These are phyloP conservation scores for Lagopus leucura DNA, from an alignment of 2,113 vertebrate species.

Conservation along the genomic window DNA sequence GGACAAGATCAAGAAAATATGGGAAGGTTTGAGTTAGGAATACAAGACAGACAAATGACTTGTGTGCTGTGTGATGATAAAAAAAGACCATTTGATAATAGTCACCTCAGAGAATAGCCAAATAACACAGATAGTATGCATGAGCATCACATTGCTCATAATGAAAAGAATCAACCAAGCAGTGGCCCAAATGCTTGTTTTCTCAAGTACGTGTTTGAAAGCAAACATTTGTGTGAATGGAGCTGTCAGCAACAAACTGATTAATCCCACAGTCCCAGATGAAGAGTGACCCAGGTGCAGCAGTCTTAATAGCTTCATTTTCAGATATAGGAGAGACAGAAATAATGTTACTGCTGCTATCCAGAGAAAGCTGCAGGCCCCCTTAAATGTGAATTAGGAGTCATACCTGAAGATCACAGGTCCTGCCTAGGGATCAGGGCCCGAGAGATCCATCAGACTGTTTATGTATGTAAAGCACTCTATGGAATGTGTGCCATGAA, in stretches of 20 bases:
- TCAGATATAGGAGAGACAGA: neutral
- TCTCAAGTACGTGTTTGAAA: constrained; percentile 22
- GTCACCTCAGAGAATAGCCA: neutral
- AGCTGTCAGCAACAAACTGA: constrained; percentile 28
- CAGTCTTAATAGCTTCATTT: neutral
- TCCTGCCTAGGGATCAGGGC: neutral
- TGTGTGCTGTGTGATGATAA: neutral
- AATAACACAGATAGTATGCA: neutral
- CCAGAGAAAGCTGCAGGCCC: neutral
- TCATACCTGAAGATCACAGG: neutral
- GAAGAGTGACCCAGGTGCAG: constrained; percentile 14
- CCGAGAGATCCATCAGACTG: neutral
- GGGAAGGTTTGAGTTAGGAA: neutral
- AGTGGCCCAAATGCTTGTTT: neutral
- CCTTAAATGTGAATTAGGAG: neutral
- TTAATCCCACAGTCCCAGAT: neutral
- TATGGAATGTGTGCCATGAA: neutral
- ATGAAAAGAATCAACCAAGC: constrained; percentile 30
- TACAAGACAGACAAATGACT: constrained; percentile 2
- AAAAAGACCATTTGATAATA: constrained; percentile 12
- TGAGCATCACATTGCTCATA: neutral
- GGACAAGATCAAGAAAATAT: constrained; percentile 35
- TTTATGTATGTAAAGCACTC: neutral
- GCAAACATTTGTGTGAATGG: constrained; percentile 27
- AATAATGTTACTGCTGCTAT: neutral